Evolutionary conservation across 2,888 invertebrate species (phyloP).

Genomic region (Stramonita haemastoma): DNA sequence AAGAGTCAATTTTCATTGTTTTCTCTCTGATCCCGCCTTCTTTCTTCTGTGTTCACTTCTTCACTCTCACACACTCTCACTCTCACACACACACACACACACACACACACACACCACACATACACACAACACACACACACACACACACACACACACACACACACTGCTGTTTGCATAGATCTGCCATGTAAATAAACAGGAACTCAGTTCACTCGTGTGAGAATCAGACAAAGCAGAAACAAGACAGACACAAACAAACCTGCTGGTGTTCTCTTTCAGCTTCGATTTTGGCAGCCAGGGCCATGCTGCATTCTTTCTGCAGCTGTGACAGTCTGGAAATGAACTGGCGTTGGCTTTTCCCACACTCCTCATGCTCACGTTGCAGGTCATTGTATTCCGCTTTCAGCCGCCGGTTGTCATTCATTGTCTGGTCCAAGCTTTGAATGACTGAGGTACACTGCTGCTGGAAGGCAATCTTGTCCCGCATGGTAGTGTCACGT

Average conservation of each 20-base stretch:
- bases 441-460: slow-evolving; percentile 86
- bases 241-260: not conserved
- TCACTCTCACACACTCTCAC: too few species aligned
- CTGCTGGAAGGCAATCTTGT: slow-evolving; percentile 90
- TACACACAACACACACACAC: too few species aligned
- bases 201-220: not conserved
- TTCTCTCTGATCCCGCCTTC: too few species aligned
- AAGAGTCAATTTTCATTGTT: too few species aligned
- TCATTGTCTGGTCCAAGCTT: slow-evolving; percentile 84
- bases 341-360: slow-evolving; percentile 87
- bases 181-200: too few species aligned
- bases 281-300: slow-evolving; percentile 83
- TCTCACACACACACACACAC: too few species aligned
- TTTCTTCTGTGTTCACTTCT: too few species aligned
- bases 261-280: slow-evolving; percentile 14
- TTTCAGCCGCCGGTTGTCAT: slow-evolving; percentile 88
- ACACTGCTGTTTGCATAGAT: too few species aligned
- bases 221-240: not conserved
- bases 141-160: too few species aligned
- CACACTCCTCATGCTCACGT: slow-evolving; percentile 88
- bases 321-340: slow-evolving; percentile 86
- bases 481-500: slow-evolving; percentile 83
- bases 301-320: slow-evolving; percentile 89
- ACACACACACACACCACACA: too few species aligned
- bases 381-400: slow-evolving; percentile 85